phyloP scores from a whole-genome alignment of 2,113 vertebrate species.

The Rhinoderma darwinii region DNA sequence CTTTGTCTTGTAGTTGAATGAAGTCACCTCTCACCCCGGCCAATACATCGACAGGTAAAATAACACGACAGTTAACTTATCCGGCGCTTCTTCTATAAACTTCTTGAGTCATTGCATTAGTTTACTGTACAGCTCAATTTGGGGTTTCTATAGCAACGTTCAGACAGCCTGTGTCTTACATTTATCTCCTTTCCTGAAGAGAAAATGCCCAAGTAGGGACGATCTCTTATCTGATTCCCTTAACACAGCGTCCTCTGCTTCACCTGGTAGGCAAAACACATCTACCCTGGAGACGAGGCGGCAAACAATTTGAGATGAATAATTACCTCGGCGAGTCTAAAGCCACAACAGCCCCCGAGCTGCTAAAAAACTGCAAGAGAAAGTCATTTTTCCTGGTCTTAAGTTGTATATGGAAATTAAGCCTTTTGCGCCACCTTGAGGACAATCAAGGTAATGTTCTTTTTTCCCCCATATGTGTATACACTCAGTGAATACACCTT shows the following conservation, averaged over 20 bases:
- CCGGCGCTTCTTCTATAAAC: conserved; percentile 5
- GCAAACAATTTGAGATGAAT: conserved; percentile 54
- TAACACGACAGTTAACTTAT: background rate
- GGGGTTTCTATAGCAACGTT: conserved; percentile 50
- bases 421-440: conserved; percentile 5
- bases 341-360: conserved; percentile 48
- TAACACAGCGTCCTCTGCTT: conserved; percentile 41
- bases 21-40: background rate
- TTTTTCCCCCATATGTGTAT: background rate
- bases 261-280: conserved; percentile 54
- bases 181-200: conserved; percentile 25
- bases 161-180: background rate
- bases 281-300: conserved; percentile 47
- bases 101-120: conserved; percentile 15
- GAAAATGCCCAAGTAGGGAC: conserved; percentile 28
- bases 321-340: conserved; percentile 50
- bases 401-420: background rate
- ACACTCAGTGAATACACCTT: background rate
- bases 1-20: background rate
- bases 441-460: background rate
- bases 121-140: conserved; percentile 39
- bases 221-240: conserved; percentile 22
- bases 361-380: conserved; percentile 16
- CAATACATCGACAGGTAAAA: background rate
- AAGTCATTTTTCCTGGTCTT: conserved; percentile 18